These are phyloP conservation scores for Tenodera sinensis DNA, from an alignment of 2,888 invertebrate species.

Conservation along the genomic window DNA sequence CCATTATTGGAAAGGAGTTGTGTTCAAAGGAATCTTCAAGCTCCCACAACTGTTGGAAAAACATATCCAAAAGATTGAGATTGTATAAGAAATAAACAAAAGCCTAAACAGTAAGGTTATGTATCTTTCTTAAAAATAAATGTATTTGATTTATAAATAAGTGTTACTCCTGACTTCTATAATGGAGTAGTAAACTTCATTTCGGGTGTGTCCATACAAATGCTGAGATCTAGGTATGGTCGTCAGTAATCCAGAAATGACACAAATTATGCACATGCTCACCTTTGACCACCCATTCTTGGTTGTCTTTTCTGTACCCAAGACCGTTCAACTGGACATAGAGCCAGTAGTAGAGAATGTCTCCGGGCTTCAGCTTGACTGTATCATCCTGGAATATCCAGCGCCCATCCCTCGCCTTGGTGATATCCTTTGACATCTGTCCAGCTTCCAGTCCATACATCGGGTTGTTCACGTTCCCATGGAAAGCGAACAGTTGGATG, in stretches of 20 bases:
- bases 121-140: too few species aligned
- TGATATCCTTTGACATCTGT: conserved; percentile 60
- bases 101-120: too few species aligned
- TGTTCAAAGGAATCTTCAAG: too few species aligned
- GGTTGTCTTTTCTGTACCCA: conserved; percentile 62
- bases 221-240: too few species aligned
- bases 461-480: conserved; percentile 64
- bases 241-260: background rate
- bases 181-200: too few species aligned
- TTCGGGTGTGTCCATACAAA: too few species aligned
- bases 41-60: too few species aligned
- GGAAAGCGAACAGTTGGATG: conserved; percentile 57
- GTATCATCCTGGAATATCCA: conserved; percentile 64
- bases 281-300: conserved; percentile 56
- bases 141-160: background rate
- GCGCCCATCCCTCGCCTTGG: conserved; percentile 56
- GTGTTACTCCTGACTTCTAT: too few species aligned
- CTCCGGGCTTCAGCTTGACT: conserved; percentile 59
- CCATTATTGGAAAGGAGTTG: too few species aligned
- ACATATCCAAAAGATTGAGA: too few species aligned
- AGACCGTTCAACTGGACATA: conserved; percentile 66
- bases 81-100: too few species aligned
- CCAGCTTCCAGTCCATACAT: conserved; percentile 68
- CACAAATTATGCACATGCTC: conserved; percentile 25
- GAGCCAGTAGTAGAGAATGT: conserved; percentile 71